Evolutionary conservation across 2,888 invertebrate genomes (phyloP), one percentile per base, ranked within the genome.

Genomic region (Tillus elongatus): DNA sequence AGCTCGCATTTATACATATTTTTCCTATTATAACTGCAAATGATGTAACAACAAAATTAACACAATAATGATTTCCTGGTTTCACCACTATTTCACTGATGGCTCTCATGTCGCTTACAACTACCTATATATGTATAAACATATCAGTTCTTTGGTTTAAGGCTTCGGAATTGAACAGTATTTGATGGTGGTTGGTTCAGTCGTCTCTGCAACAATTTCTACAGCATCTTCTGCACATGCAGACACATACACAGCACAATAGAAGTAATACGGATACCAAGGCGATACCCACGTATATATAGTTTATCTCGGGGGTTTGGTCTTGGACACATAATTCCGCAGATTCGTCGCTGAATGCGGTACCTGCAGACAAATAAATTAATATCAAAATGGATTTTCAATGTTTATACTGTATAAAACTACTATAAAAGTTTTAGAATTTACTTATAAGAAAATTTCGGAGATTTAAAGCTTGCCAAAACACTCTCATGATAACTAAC

Each of bases 331-430:
- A 87, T 9, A 85, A 69, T 53, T 85, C 82, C 1, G 80, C 73
- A 0, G 86, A 78, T 58, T 88, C 87, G 59, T 88, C 87, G 49
- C 82, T 77, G 41, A 60, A 53, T 8, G 51, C 51, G 3, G 52
- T 41, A 34, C 60, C 66, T 64, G 44, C 33, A 57, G 50, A 37
- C 36, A 33, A 43, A 24, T 41, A 37, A 36, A 35, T n/a, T 2
- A 30, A 33, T 15, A 15, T 19, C 24, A 8, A n/a, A 19, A n/a
- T 8, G 24, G n/a, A 8, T 19, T n/a, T 19, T 8, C 6, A 19
- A 29, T 29, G 9, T 29, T 29, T n/a, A n/a, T n/a, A n/a, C n/a
- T n/a, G n/a, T n/a, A n/a, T n/a, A n/a, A n/a, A n/a, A n/a, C n/a
- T n/a, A n/a, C n/a, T n/a, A n/a, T n/a, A n/a, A n/a, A n/a, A n/a